Evolutionary conservation across 1,140 invertebrate species (phyloP), one percentile per base, ranked within the genome.

Genomic region (Drosophila tani): DNA sequence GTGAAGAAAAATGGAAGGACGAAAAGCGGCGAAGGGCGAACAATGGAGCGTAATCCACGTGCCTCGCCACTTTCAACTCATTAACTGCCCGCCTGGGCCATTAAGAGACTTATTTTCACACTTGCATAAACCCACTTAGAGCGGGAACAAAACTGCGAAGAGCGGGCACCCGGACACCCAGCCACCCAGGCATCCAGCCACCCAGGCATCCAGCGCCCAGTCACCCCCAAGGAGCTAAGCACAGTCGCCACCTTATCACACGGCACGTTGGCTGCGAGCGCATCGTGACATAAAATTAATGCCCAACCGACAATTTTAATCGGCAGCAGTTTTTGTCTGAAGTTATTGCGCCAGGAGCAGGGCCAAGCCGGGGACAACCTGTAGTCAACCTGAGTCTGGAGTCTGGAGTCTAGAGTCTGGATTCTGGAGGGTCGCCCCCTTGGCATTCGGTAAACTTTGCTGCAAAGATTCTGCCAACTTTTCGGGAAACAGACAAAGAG

Each of bases 251-350:
- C 85, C 85, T 85, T 88, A 88, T 88, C 84, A 90, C 82, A 85
- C 86, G 85, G 86, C 81, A 90, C 85, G 79, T 85, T 81, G 82
- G 70, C 59, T 65, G 75, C 53, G 56, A 81, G 86, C 82, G 85
- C 85, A 91, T 90, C 86, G 85, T 88, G 88, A 91, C 88, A 91
- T 82, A 88, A 91, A 91, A 91, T 91, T 91, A 91, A 91, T 91
- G 88, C 84, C 81, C 88, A 88, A 91, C 88, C 88, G 88, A 91
- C 88, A 91, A 91, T 91, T 91, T 91, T 91, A 91, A 91, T 91
- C 88, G 88, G 81, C 84, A 88, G 82, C 84, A 91, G 91, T 91
- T 88, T 91, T 88, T 82, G 88, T 77, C 88, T 81, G 86, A 69
- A 88, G 84, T 90, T 88, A 88, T 88, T 84, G 84, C 81, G 49